Evolutionary conservation across 37 sponge, comb jelly and placozoan species (phyloP).

Genomic region (Trichoplax adhaerens): DNA sequence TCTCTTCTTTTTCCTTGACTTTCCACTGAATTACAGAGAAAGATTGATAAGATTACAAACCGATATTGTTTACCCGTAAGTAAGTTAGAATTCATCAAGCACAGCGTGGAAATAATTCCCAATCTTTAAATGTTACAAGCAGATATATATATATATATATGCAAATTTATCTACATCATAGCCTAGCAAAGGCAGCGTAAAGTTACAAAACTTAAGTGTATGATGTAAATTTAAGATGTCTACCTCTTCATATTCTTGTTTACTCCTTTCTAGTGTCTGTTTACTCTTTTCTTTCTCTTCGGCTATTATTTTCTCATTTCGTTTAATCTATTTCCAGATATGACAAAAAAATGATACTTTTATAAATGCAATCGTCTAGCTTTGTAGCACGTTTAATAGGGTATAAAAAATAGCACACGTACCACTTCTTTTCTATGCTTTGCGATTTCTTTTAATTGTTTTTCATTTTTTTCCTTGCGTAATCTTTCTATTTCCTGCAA

Average conservation of each 20-base stretch:
- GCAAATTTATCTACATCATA: too few species aligned
- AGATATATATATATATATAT: too few species aligned
- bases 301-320: conserved; percentile 13
- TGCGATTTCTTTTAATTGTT: conserved; percentile 23
- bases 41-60: neutral
- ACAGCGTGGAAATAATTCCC: neutral
- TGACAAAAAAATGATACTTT: neutral
- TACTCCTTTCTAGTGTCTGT: conserved; percentile 29
- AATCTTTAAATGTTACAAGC: conserved; percentile 39
- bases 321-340: conserved; percentile 20
- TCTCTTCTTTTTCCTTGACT: conserved; percentile 17
- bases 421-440: conserved; percentile 38
- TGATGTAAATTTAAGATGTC: too few species aligned
- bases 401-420: neutral
- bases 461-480: conserved; percentile 14
- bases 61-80: too few species aligned
- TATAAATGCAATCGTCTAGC: neutral
- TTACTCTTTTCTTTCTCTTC: conserved; percentile 23
- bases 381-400: neutral
- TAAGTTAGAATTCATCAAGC: neutral
- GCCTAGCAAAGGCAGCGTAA: too few species aligned
- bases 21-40: conserved; percentile 18
- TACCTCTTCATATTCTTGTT: neutral
- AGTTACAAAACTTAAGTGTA: too few species aligned
- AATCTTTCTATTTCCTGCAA: conserved; percentile 25